Conservation (phyloP, 2,888 invertebrate genomes). For the Hyalella azteca region DNA sequence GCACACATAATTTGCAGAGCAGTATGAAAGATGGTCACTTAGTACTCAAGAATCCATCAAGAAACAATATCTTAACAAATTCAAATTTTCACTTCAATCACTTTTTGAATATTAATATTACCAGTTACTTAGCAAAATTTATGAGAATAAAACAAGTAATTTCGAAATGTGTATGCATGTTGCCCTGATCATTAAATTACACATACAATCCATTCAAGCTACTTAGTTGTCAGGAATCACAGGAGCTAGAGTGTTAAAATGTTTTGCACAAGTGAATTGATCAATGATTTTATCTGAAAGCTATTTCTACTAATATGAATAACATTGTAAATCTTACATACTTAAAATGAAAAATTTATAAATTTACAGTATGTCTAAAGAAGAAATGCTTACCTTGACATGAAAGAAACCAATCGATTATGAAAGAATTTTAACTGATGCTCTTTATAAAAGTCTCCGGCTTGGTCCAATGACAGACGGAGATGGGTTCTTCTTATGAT, state of each 20-base stretch:
- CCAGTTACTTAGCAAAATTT: background rate
- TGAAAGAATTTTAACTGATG: slow-evolving; percentile 84
- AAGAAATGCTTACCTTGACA: slow-evolving; percentile 66
- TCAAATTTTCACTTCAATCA: background rate
- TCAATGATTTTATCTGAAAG: background rate
- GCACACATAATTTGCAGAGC: background rate
- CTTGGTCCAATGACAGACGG: slow-evolving; percentile 61
- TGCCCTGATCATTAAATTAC: too few species aligned
- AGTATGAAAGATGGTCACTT: background rate
- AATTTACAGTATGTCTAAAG: too few species aligned
- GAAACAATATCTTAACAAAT: background rate
- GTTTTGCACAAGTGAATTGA: background rate
- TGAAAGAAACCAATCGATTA: slow-evolving; percentile 79
- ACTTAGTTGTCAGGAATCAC: background rate
- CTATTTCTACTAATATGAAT: background rate
- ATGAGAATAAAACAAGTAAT: background rate
- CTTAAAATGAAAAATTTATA: too few species aligned
- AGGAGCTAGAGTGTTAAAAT: background rate
- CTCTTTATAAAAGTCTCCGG: slow-evolving; percentile 80
- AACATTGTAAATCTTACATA: background rate
- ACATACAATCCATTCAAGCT: too few species aligned
- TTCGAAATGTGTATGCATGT: too few species aligned
- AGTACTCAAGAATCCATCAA: background rate
- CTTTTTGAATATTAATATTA: background rate
- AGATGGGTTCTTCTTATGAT: slow-evolving; percentile 43